Base-by-base conservation (phyloP, 2,113 vertebrate species). In the Nanorana parkeri region DNA sequence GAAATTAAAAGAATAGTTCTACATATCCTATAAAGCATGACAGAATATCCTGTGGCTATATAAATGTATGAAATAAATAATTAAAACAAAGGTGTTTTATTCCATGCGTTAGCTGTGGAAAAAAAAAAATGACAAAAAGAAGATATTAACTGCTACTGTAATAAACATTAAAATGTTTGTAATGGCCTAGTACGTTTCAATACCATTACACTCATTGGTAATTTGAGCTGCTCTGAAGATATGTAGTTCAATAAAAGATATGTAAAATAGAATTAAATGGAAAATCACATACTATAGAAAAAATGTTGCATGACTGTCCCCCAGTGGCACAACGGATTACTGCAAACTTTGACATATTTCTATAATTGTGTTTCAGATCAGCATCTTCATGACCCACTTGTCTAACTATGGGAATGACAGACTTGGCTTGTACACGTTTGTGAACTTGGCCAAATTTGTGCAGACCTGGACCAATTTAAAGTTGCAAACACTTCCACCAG, bases 331-430 rank as follows among this genome's bases (percentile, higher is more conserved):
- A 0, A 0, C 10, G 76, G 55, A 76, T 54, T 54, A 76, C 15
- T 8, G 75, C 36, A 74, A 24, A 24, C 1, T 13, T 23, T 52
- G 23, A 29, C 17, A 17, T 2, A 71, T 85, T 77, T 56, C 17
- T 84, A 73, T 85, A 54, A 74, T 73, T 85, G 63, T 85, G 60
- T 89, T 89, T 75, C 83, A 98, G 97, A 96, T 99, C 68, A 98
- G 96, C 88, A 96, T 99, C 90, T 99, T 98, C 88, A 99, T 99
- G 97, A 99, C 97, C 3, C 97, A 99, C 89, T 87, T 99, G 85
- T 98, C 97, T 1, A 97, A 97, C 85, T 97, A 97, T 0, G 96
- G 96, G 11, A 97, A 97, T 1, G 96, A 97, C 85, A 94, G 95
- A 6, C 90, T 99, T 88, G 97, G 97, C 7, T 88, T 97, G 3